Evolutionary conservation across 2,113 vertebrate genomes (phyloP), one percentile per base, ranked within the genome.

Genomic region (Puntigrus tetrazona): DNA sequence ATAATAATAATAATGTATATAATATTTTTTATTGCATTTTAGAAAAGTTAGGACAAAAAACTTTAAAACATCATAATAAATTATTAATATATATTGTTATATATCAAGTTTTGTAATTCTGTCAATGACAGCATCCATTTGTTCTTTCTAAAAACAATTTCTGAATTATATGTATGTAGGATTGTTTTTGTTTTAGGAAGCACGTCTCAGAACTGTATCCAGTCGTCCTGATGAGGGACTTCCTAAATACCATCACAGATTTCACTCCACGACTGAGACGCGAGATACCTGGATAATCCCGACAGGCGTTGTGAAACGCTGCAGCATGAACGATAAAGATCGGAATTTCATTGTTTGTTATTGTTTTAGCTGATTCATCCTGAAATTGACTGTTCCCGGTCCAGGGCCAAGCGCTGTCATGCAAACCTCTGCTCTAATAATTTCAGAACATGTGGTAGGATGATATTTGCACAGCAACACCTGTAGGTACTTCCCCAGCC

Each of bases 341-440:
- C 87, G 91, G 92, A 93, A 94, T 93, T 90, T 82, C 88, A 86
- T 78, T 93, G 93, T 94, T 93, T 94, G 87, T 93, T 92, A 90
- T 92, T 93, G 76, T 83, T 92, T 90, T 90, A 88, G 89, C 88
- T 91, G 91, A 92, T 91, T 91, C 90, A 91, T 91, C 84, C 88
- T 88, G 89, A 91, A 91, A 90, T 78, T 82, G 87, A 83, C 83
- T 93, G 85, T 88, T 88, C 88, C 72, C 84, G 55, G 87, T 88
- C 88, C 84, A 82, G 77, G 47, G 87, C 89, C 91, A 89, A 85
- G 86, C 84, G 82, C 87, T 84, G 87, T 89, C 78, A 83, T 87
- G 86, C 83, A 88, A 90, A 73, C 59, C 47, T 83, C 84, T 83
- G 86, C 87, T 85, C 85, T 90, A 83, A 91, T 90, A 88, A 87